phyloP scores from a whole-genome alignment of 2,797 vertebrate species.

The Mycteria americana region DNA sequence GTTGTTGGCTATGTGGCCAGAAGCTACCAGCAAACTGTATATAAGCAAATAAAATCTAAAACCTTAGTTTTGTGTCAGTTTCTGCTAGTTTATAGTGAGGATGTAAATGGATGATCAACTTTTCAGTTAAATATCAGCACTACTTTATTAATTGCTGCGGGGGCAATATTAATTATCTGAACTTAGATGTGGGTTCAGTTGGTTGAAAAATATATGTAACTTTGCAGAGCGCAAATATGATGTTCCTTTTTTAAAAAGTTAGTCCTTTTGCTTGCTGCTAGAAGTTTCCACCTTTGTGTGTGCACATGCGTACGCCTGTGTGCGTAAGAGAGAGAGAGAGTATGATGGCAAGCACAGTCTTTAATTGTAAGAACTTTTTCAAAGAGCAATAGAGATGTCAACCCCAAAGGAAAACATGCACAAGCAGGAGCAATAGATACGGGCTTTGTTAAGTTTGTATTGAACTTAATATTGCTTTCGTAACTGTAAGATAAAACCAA shows the following conservation, averaged over 20 bases:
- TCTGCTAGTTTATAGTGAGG: not conserved
- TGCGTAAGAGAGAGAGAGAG: not conserved
- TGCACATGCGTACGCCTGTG: rapidly evolving
- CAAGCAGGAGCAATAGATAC: not conserved
- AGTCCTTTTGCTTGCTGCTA: not conserved
- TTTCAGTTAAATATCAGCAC: not conserved
- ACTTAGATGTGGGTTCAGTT: not conserved
- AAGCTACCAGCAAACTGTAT: not conserved
- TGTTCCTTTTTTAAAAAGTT: not conserved
- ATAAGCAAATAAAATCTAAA: not conserved
- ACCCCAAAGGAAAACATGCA: not conserved
- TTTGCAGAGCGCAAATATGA: not conserved
- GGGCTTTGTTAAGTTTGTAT: not conserved
- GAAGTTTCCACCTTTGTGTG: not conserved
- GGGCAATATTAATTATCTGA: not conserved
- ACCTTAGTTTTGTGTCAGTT: not conserved
- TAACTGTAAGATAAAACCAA: not conserved
- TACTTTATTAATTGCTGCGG: not conserved
- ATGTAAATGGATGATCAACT: not conserved
- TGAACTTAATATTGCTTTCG: not conserved
- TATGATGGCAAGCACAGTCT: not conserved
- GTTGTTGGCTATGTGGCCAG: not conserved
- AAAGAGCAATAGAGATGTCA: not conserved
- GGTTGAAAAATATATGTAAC: not conserved
- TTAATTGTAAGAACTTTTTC: not conserved